Evolutionary conservation across 2,797 vertebrate species (phyloP).

Genomic region (Rhinogobio ventralis): DNA sequence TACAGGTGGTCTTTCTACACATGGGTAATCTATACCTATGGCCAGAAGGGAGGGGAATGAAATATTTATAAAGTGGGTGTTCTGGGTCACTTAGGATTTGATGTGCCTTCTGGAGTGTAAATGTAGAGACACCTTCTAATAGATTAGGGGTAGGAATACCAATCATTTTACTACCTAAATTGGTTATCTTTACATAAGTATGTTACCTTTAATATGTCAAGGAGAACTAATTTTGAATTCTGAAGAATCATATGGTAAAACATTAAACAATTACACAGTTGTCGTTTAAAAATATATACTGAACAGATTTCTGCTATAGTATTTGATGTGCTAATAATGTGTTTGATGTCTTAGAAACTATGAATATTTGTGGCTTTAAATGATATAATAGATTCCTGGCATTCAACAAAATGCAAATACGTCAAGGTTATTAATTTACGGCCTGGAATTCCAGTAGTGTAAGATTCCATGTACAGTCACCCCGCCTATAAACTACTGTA

Average conservation of each 20-base stretch:
- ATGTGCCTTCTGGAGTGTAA: no score
- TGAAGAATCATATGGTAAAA: background rate
- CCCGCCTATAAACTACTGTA: constrained; percentile 14
- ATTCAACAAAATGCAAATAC: background rate
- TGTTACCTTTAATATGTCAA: background rate
- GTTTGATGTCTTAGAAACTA: background rate
- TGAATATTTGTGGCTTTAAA: background rate
- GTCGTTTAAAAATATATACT: background rate
- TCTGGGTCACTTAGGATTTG: no score
- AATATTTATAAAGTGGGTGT: no score
- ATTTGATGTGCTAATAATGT: background rate
- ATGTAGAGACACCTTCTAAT: no score
- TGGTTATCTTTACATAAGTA: no score
- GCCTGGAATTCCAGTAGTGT: background rate
- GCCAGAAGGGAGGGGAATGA: no score
- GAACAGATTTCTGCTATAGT: no score
- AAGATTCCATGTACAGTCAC: background rate
- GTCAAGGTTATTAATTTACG: constrained; percentile 1
- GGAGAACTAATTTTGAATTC: background rate
- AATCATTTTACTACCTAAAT: no score
- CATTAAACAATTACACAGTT: background rate
- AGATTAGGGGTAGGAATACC: no score
- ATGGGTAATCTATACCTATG: no score
- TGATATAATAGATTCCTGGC: background rate
- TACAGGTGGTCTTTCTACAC: no score